Base-by-base conservation (phyloP, 2,888 invertebrate species). In the Metalampra italica region DNA sequence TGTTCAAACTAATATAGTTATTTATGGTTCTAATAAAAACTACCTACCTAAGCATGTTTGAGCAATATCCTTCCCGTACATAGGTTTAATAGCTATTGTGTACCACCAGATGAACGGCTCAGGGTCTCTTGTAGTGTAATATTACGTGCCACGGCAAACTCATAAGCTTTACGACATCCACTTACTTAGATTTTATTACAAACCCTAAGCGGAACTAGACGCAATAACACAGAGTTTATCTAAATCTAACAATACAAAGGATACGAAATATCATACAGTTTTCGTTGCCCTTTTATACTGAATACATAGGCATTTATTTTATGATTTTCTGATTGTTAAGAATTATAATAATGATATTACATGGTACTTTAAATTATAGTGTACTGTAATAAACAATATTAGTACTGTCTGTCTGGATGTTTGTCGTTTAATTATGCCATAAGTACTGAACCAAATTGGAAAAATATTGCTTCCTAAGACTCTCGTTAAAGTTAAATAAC, bases 121-220 rank as follows among this genome's bases (percentile, higher is more conserved):
- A 64, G 60, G 66, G 52, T 55, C 64, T 71, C 65, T 68, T 62
- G 65, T 64, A 57, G 51, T 63, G 54, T 65, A 60, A 75, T 77
- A 79, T 76, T 69, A 67, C 70, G 63, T 65, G 62, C 58, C 59
- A 67, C 62, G 63, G 62, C 55, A 68, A 69, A 68, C 76, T 76
- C 71, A 73, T 76, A 75, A 76, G 68, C 62, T 71, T 66, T 69
- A 69, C 64, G 64, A 66, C 67, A 71, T 71, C 71, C 64, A 68
- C 66, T 72, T 70, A 67, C 67, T 73, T 67, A 71, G 63, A 71
- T 74, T 69, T 74, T 75, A 76, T 73, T 75, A 67, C 63, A 67
- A 68, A 66, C 64, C 62, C 62, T 59, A 64, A 61, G 58, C 60
- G 59, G 54, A 57, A 56, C 60, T 60, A 60, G 56, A 67, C 66